Conservation (phyloP, 2,797 vertebrate genomes). For the Rhinichthys osculus region DNA sequence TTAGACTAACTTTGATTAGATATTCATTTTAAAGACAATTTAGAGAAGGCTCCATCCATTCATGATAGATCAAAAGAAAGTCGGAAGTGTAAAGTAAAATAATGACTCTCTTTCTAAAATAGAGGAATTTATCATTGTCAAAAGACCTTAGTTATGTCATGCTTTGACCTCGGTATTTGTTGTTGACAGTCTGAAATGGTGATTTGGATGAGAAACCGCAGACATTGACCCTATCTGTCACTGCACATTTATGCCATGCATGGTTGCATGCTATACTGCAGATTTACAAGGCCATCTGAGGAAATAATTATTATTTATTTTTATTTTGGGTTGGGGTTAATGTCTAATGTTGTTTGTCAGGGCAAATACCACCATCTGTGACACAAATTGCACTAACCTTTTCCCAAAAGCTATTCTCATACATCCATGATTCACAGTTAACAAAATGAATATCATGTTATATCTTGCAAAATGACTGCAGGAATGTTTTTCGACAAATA, state of each 20-base stretch:
- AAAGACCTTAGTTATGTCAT: constrained; percentile 1
- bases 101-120: constrained; percentile 26
- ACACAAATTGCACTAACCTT: constrained; percentile 50
- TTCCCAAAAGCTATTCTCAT: constrained; percentile 33
- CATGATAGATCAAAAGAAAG: constrained; percentile 22
- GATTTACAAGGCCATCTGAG: constrained; percentile 5
- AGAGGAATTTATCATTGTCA: constrained; percentile 36
- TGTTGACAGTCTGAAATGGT: constrained; percentile 25
- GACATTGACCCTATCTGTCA: constrained; percentile 31
- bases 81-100: neutral
- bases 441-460: neutral
- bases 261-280: constrained; percentile 24
- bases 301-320: neutral
- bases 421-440: constrained; percentile 15
- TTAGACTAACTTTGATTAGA: constrained; percentile 20
- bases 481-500: neutral
- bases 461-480: neutral
- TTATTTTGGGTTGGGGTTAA: too few species aligned
- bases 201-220: constrained; percentile 31
- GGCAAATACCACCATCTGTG: neutral
- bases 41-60: neutral
- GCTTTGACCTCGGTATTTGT: constrained; percentile 31
- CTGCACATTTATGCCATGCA: constrained; percentile 31
- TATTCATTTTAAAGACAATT: constrained; percentile 17
- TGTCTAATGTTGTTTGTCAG: constrained; percentile 29